Conservation (phyloP, 2,888 invertebrate genomes). For the Ceratothoa steindachneri region DNA sequence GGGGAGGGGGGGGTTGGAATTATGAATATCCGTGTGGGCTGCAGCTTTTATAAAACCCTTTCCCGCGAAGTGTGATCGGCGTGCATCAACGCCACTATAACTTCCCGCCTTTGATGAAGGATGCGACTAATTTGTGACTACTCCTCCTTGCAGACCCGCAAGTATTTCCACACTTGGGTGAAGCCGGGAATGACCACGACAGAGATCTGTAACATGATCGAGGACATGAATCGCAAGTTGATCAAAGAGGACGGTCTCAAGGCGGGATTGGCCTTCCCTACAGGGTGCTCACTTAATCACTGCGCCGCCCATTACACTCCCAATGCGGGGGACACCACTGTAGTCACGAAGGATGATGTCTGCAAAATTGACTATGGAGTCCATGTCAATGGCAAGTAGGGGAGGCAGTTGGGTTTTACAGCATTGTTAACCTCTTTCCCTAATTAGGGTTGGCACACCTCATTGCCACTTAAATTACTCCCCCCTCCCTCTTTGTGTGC, state of each 20-base stretch:
- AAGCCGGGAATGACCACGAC: conserved; percentile 99
- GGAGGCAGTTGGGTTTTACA: too few relatives aligned
- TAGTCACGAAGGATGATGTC: conserved; percentile 82
- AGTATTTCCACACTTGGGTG: conserved; percentile 87
- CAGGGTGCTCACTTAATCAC: conserved; percentile 96
- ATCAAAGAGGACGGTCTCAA: conserved; percentile 93
- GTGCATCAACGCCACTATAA: too few relatives aligned
- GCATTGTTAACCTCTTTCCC: not conserved
- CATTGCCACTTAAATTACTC: not conserved
- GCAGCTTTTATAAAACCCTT: too few relatives aligned
- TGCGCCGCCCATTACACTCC: conserved; percentile 99
- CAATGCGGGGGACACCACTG: conserved; percentile 94
- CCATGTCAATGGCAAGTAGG: conserved; percentile 74
- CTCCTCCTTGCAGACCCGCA: conserved; percentile 64
- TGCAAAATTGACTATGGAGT: conserved; percentile 99
- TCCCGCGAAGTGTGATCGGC: too few relatives aligned
- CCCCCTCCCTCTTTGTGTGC: too few relatives aligned
- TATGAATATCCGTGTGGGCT: too few relatives aligned
- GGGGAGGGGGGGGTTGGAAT: too few relatives aligned
- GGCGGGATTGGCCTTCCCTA: conserved; percentile 92
- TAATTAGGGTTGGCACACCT: not conserved
- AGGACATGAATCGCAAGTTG: conserved; percentile 80
- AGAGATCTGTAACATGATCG: conserved; percentile 93
- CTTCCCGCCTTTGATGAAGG: too few relatives aligned
- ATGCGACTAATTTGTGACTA: too few relatives aligned